Percentiles rank a stretch among this genome's conserved stretches.
Evolutionary conservation across 2,113 vertebrate species (phyloP).

Genomic region (Hemibagrus wyckioides): DNA sequence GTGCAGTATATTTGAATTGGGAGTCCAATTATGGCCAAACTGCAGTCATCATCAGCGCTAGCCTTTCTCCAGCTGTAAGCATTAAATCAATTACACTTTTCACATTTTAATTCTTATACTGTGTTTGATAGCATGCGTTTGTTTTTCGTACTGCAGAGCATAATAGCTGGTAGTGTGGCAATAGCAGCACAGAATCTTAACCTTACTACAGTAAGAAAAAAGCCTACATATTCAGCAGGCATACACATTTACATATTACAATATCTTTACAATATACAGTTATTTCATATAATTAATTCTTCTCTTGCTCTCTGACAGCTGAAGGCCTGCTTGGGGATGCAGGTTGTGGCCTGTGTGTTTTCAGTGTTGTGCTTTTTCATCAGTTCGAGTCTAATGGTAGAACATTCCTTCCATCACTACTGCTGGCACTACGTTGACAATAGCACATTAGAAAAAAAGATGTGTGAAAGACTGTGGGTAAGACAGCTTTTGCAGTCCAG

Average conservation of each 20-base stretch:
- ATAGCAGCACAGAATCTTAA: slow-evolving; percentile 70
- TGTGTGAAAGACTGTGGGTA: background rate
- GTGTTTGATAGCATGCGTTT: background rate
- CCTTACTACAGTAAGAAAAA: slow-evolving; percentile 64
- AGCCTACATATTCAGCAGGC: background rate
- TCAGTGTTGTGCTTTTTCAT: slow-evolving; percentile 51
- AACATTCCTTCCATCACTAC: fast-evolving
- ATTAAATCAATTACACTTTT: background rate
- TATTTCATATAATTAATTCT: background rate
- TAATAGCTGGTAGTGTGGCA: slow-evolving; percentile 68
- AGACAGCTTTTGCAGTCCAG: background rate
- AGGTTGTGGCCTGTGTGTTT: slow-evolving; percentile 56
- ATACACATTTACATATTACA: background rate
- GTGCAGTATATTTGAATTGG: background rate
- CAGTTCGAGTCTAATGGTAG: fast-evolving
- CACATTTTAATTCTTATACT: background rate
- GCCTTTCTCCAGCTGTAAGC: slow-evolving; percentile 62
- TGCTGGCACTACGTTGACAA: fast-evolving
- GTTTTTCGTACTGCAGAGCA: slow-evolving; percentile 53
- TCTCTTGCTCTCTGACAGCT: slow-evolving; percentile 59
- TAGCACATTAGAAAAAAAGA: fast-evolving
- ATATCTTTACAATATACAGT: background rate
- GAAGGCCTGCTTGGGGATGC: slow-evolving; percentile 69
- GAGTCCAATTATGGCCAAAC: fast-evolving
- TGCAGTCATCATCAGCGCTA: background rate